Evolutionary conservation across 1,140 invertebrate species (phyloP).

Genomic region (Daktulosphaira vitifoliae): DNA sequence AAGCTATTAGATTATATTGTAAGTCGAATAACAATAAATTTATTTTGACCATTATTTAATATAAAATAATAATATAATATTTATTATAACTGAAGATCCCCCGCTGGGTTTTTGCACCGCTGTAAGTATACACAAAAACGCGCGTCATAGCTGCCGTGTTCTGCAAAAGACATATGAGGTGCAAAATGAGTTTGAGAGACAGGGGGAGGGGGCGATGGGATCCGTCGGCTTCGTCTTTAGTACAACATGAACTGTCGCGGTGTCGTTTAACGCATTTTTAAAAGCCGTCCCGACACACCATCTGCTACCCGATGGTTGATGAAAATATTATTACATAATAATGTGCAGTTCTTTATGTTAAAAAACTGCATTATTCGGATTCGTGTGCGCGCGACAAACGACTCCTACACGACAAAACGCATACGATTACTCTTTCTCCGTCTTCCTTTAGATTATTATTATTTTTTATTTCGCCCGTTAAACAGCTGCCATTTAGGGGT

Average conservation of each 20-base stretch:
- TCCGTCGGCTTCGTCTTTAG: slow-evolving; percentile 6
- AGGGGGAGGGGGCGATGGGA: no score
- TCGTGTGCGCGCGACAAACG: slow-evolving; percentile 23
- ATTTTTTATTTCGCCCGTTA: slow-evolving; percentile 1
- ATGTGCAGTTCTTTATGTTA: slow-evolving; percentile 9
- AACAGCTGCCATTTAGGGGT: slow-evolving; percentile 23
- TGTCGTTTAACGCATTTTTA: slow-evolving; percentile 30
- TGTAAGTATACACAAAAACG: no score
- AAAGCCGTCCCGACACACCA: slow-evolving; percentile 9
- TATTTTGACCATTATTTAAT: no score
- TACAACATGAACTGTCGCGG: slow-evolving; percentile 1
- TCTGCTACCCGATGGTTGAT: slow-evolving; percentile 20
- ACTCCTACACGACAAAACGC: background rate
- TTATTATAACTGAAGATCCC: no score
- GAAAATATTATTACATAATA: slow-evolving; percentile 34
- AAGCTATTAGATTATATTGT: no score
- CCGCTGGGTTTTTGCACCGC: no score
- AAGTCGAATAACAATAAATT: no score
- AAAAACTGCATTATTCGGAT: slow-evolving; percentile 25
- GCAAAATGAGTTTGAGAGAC: no score
- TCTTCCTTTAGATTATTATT: background rate
- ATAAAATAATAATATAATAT: no score
- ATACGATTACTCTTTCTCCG: background rate
- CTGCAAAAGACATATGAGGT: no score
- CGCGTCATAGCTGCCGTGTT: no score